These are phyloP conservation scores for Ascaphus truei DNA, from an alignment of 2,113 vertebrate genomes.

Conservation along the genomic window DNA sequence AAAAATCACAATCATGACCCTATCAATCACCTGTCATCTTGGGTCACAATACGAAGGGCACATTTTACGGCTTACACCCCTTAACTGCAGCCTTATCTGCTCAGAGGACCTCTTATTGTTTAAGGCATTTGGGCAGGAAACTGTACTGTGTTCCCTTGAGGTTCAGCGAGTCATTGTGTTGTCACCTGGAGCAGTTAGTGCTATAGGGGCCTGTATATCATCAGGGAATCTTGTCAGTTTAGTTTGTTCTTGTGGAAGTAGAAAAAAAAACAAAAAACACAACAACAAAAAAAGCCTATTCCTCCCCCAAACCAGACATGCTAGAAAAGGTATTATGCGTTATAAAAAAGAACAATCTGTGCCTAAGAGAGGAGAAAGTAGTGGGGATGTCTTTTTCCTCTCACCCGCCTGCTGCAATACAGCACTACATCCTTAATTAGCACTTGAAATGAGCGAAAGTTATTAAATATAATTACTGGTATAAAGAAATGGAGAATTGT, in stretches of 20 bases:
- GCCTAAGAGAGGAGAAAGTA: too few relatives aligned
- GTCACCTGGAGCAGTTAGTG: conserved; percentile 65
- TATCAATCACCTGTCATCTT: conserved; percentile 77
- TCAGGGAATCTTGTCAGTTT: background rate
- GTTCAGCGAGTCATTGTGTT: conserved; percentile 65
- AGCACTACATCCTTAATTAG: too few relatives aligned
- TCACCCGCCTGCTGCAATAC: too few relatives aligned
- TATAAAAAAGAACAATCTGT: too few relatives aligned
- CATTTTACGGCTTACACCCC: conserved; percentile 77
- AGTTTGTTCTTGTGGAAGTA: background rate
- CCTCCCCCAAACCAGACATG: background rate
- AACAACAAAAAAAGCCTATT: too few relatives aligned
- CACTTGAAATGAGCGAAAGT: too few relatives aligned
- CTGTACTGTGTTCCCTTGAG: conserved; percentile 63
- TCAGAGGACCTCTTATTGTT: conserved; percentile 66
- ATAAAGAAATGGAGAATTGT: too few relatives aligned
- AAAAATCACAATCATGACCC: conserved; percentile 70
- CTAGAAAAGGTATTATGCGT: too few relatives aligned
- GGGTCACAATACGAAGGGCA: conserved; percentile 75
- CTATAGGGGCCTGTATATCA: background rate
- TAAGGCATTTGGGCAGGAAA: conserved; percentile 67
- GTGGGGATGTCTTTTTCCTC: too few relatives aligned
- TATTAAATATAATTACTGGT: too few relatives aligned
- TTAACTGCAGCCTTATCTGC: conserved; percentile 57
- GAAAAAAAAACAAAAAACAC: background rate